phyloP scores from a whole-genome alignment of 2,888 invertebrate genomes.

The Leucophenga maculata region DNA sequence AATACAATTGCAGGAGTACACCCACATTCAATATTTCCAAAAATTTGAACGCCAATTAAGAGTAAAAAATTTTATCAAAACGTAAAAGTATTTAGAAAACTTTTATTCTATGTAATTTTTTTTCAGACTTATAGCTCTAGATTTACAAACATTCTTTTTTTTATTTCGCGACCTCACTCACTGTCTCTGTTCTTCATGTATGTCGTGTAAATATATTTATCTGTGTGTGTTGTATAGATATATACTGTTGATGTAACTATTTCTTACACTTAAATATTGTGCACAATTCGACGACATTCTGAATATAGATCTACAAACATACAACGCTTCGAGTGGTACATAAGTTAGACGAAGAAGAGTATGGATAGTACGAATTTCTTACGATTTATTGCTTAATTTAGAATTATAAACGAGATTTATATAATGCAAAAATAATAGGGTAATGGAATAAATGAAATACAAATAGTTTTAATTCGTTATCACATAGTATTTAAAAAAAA shows the following conservation, averaged over 20 bases:
- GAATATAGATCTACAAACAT: neutral
- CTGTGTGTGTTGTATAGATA: constrained; percentile 21
- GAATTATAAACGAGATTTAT: too few species aligned
- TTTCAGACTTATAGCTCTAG: constrained; percentile 63
- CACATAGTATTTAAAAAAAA: constrained; percentile 30
- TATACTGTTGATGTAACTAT: neutral
- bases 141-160: constrained; percentile 9
- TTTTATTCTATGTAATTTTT: constrained; percentile 45
- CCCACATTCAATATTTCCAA: too few species aligned
- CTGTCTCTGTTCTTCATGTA: neutral
- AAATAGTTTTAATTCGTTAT: constrained; percentile 36
- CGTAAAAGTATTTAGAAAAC: constrained; percentile 40
- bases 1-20: too few species aligned
- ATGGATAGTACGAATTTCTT: neutral
- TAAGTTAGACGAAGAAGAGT: neutral
- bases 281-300: neutral
- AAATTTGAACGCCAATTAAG: too few species aligned
- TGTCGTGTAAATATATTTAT: constrained; percentile 35
- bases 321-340: constrained; percentile 10
- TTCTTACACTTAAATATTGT: neutral
- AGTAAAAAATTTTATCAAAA: too few species aligned
- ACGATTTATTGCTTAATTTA: too few species aligned
- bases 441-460: constrained; percentile 33
- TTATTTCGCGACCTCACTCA: neutral
- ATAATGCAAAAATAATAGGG: neutral